phyloP scores from a whole-genome alignment of 2,888 invertebrate species.

The Macaria liturata region DNA sequence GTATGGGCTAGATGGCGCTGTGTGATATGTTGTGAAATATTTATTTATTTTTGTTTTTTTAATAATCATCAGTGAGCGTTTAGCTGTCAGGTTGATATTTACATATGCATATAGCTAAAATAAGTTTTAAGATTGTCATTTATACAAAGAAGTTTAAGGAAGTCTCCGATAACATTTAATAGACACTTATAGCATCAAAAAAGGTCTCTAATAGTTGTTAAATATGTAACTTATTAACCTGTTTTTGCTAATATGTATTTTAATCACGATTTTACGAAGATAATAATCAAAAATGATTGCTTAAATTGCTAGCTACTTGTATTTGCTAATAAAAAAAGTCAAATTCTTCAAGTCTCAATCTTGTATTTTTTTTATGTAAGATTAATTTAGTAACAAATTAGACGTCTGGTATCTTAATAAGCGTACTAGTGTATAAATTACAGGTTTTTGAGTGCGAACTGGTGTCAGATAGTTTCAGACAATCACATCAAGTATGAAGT shows the following conservation, averaged over 20 bases:
- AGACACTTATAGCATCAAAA: too few relatives aligned
- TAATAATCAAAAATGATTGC: slow-evolving; percentile 13
- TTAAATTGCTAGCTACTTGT: slow-evolving; percentile 12
- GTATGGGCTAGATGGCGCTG: too few relatives aligned
- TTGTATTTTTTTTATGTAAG: too few relatives aligned
- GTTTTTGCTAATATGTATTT: not conserved
- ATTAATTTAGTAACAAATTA: slow-evolving; percentile 21
- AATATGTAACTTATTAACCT: too few relatives aligned
- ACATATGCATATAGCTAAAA: too few relatives aligned
- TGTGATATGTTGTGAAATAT: too few relatives aligned
- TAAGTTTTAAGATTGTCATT: too few relatives aligned
- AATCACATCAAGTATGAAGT: slow-evolving; percentile 16
- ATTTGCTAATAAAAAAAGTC: slow-evolving; percentile 13
- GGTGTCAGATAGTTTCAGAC: slow-evolving; percentile 13
- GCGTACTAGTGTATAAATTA: slow-evolving; percentile 17
- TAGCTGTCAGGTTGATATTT: too few relatives aligned
- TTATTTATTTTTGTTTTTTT: too few relatives aligned
- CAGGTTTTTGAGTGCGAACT: slow-evolving; percentile 17
- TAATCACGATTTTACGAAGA: slow-evolving; percentile 7
- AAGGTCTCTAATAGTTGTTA: not conserved
- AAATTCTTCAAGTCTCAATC: slow-evolving; percentile 19
- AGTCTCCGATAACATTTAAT: too few relatives aligned
- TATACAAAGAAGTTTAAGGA: too few relatives aligned
- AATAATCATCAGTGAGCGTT: too few relatives aligned
- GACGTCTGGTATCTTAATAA: slow-evolving; percentile 17